Evolutionary conservation across 1,140 invertebrate genomes (phyloP), one percentile per base, ranked within the genome.

Genomic region (Heliconius hermathena): DNA sequence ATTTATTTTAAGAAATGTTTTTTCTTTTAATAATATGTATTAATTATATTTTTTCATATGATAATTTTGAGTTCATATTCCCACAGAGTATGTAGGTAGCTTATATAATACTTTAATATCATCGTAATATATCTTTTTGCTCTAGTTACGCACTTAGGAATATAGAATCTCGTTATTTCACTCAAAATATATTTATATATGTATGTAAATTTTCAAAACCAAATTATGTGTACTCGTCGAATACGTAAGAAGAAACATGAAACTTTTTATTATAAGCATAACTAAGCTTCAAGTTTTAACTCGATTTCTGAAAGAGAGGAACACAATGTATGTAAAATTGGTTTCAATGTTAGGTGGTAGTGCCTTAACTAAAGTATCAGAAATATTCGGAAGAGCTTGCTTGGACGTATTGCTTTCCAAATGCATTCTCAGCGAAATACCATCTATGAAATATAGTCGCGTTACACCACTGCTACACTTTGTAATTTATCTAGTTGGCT

Each of bases 401-500:
- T n/a, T n/a, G n/a, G 60, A 66, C 57, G 72, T 66, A 78, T 74
- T 70, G 41, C 38, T 60, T 79, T 74, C 72, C 29, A 74, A 79
- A 70, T 70, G 72, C 33, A 74, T 54, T 49, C 57, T 79, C 72
- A 76, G 60, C 38, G 54, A 79, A 79, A 79, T 71, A 79, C 29
- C 22, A 29, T 71, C n/a, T 22, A 57, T 71, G n/a, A 71, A 71
- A 70, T 77, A 80, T 79, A 76, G 54, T 76, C 71, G 74, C 78
- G 81, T 82, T 82, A 82, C 84, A 86, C 82, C 77, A 81, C 76
- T 80, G 79, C 75, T 81, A 74, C 79, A 78, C 82, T 83, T 82
- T 84, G 83, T 87, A 90, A 90, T 88, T 90, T 89, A 90, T 89
- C 83, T 81, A 82, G 82, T 85, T 82, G 6, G 83, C 76, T 77